Base-by-base conservation (phyloP, 30 jellyfish, hydroid and myxozoan species). In the Pseudorhiza aurosa region DNA sequence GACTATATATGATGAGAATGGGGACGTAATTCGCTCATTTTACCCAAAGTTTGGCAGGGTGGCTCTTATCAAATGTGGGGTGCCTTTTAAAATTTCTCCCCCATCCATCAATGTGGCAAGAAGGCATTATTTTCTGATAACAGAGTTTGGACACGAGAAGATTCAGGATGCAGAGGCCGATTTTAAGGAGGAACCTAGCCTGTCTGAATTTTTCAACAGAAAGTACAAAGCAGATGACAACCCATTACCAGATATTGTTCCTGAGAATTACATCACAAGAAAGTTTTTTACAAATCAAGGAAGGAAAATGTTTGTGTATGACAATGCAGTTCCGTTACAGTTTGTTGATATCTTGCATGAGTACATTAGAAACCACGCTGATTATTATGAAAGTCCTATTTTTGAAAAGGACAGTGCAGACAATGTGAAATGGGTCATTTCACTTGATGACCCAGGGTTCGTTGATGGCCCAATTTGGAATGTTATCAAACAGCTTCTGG, bases 381-480 rank as follows among this genome's bases (percentile, higher is more conserved):
- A 82, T 9, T 82, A 82, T 59, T 46, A 1, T 55, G 94, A 82
- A 56, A 63, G 58, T 36, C 84, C 82, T 46, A 78, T 82, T n/a
- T 2, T 6, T 63, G 87, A 68, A 3, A 39, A 35, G 19, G 85
- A 33, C 56, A 22, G 67, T 44, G 87, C 84, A 8, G 94, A 82
- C 35, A 82, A 82, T 82, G 94, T 82, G 25, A 69, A 70, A 29
- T 82, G 94, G 94, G 45, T 82, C 47, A 69, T 82, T 19, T 69
- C 94, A 4, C 82, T 82, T 17, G 94, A 82, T 64, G 94, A 82
- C 15, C 84, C 82, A n/a, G 75, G 68, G 11, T 82, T 82, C 26
- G 68, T 17, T 4, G 81, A 56, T 29, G 75, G 75, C 8, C 87
- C 82, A 24, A 63, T 82, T 44, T 82, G 94, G 94, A 26, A 32